These are phyloP conservation scores for Glyptemys insculpta DNA, from an alignment of 2,797 vertebrate species.

Conservation along the genomic window DNA sequence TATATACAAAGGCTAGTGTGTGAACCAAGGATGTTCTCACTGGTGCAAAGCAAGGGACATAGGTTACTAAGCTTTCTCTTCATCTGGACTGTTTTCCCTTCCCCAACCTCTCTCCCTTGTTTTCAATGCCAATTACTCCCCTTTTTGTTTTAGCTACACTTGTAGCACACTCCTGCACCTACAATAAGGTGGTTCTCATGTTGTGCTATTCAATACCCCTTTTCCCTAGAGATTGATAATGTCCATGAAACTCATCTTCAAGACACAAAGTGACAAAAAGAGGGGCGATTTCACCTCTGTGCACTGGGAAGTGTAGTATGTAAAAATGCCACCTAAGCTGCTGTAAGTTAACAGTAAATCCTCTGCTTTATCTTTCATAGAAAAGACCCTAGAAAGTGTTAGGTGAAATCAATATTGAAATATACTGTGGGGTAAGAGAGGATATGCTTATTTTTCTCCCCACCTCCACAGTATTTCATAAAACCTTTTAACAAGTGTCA, in stretches of 20 bases:
- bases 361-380: neutral
- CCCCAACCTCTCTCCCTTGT: neutral
- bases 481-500: neutral
- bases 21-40: neutral
- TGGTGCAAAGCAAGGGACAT: neutral
- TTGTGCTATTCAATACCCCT: neutral
- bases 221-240: neutral
- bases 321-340: neutral
- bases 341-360: neutral
- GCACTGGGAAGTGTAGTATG: neutral
- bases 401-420: conserved; percentile 1
- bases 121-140: neutral
- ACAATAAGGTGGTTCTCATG: neutral
- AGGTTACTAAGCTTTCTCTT: neutral
- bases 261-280: neutral
- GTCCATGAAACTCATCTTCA: neutral
- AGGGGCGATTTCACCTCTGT: neutral
- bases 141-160: neutral
- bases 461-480: neutral
- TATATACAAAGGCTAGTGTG: neutral
- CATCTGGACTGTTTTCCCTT: neutral
- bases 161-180: neutral
- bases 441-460: neutral
- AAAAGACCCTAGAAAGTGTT: neutral
- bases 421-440: neutral